Evolutionary conservation across 92 coral and sea anemone species (phyloP).

Genomic region (Paramuricea clavata): DNA sequence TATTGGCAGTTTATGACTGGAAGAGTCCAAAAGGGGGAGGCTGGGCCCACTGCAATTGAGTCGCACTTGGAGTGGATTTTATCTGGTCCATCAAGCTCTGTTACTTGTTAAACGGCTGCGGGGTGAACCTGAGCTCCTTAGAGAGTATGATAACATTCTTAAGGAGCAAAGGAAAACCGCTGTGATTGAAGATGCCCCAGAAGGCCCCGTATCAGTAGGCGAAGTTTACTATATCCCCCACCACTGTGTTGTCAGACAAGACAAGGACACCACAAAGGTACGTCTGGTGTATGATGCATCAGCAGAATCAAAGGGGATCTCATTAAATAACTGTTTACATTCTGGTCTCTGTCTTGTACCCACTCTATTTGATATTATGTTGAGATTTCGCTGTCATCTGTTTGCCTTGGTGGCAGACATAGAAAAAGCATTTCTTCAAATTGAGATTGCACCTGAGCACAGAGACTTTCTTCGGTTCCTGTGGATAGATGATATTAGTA

Average conservation of each 20-base stretch:
- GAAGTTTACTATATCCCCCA: background rate
- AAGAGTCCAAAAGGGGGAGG: too few relatives aligned
- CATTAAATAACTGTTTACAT: background rate
- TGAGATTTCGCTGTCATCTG: background rate
- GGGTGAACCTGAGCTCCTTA: background rate
- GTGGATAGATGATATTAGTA: constrained; percentile 58
- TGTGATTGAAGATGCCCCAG: constrained; percentile 7
- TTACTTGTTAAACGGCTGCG: too few relatives aligned
- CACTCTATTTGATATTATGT: background rate
- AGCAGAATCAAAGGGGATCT: background rate
- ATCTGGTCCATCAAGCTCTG: too few relatives aligned
- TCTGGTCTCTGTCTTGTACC: background rate
- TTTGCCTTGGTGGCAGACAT: background rate
- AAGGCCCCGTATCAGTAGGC: background rate
- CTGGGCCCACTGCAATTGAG: too few relatives aligned
- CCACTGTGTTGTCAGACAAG: background rate
- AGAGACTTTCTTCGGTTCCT: constrained; percentile 56
- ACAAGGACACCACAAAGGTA: background rate
- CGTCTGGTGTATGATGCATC: background rate
- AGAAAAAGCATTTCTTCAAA: too few relatives aligned
- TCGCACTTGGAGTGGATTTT: too few relatives aligned
- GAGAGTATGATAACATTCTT: constrained; percentile 43
- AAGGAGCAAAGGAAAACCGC: constrained; percentile 49
- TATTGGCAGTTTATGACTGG: too few relatives aligned
- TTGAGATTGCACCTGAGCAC: background rate